Evolutionary conservation across 2,797 vertebrate species (phyloP).

Genomic region (Acrocephalus scirpaceus): DNA sequence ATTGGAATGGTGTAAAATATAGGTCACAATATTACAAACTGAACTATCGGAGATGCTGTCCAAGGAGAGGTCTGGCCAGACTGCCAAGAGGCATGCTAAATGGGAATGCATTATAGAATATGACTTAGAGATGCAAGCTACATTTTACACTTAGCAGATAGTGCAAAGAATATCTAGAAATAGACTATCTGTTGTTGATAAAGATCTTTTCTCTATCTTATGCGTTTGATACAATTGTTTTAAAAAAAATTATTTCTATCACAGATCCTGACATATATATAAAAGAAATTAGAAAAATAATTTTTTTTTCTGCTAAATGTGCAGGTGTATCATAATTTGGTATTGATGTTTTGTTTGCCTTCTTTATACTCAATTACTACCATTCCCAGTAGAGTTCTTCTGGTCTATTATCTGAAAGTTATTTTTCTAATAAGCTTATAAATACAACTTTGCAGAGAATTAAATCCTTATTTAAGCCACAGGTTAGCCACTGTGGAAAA

Average conservation of each 20-base stretch:
- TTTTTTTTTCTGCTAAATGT: not conserved
- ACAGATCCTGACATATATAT: not conserved
- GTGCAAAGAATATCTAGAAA: not conserved
- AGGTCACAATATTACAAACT: not conserved
- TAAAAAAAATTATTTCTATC: rapidly evolving
- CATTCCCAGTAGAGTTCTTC: not conserved
- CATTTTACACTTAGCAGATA: not conserved
- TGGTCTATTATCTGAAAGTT: not conserved
- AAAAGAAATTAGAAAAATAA: not conserved
- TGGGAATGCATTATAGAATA: not conserved
- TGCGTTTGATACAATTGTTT: not conserved
- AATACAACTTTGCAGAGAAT: not conserved
- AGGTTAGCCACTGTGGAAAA: not conserved
- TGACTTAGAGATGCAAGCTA: not conserved
- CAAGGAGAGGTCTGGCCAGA: not conserved
- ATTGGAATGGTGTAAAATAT: not conserved
- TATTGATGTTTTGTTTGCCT: not conserved
- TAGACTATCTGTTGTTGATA: not conserved
- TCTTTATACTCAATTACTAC: not conserved
- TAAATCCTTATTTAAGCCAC: not conserved
- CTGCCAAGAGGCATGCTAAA: not conserved
- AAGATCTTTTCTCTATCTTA: not conserved
- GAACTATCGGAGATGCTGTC: not conserved
- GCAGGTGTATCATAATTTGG: not conserved
- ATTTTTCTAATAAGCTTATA: not conserved